Conservation (phyloP, 2,888 invertebrate genomes). For the Ptychoptera albimana region DNA sequence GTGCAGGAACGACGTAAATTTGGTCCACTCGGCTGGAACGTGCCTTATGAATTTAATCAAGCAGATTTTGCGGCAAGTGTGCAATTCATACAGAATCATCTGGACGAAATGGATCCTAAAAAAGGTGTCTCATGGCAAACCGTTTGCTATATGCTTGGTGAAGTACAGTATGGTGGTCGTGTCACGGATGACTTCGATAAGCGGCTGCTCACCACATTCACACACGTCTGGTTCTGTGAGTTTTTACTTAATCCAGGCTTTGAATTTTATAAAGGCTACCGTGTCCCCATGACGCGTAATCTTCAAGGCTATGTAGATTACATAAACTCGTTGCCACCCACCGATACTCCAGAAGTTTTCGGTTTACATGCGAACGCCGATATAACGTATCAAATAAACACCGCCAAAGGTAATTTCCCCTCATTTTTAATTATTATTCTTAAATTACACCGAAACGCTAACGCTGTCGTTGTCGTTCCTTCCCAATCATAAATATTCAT, state of each 20-base stretch:
- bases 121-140: constrained; percentile 96
- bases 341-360: constrained; percentile 90
- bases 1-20: constrained; percentile 92
- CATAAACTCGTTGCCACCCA: constrained; percentile 67
- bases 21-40: constrained; percentile 92
- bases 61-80: constrained; percentile 91
- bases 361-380: constrained; percentile 94
- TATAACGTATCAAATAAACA: constrained; percentile 94
- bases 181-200: constrained; percentile 97
- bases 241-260: constrained; percentile 71
- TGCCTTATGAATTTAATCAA: constrained; percentile 88
- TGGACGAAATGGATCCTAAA: constrained; percentile 93
- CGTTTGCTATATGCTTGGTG: constrained; percentile 93
- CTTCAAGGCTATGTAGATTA: constrained; percentile 70
- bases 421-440: background rate
- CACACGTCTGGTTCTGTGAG: constrained; percentile 92
- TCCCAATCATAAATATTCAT: background rate
- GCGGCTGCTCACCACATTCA: constrained; percentile 79
- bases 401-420: constrained; percentile 62
- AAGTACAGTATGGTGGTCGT: constrained; percentile 74
- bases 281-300: constrained; percentile 72
- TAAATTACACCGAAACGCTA: too few relatives aligned
- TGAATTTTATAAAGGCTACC: constrained; percentile 86
- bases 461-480: background rate
- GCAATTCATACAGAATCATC: constrained; percentile 90